Conservation (phyloP, 2,888 invertebrate genomes). For the Plagiodera versicolora region DNA sequence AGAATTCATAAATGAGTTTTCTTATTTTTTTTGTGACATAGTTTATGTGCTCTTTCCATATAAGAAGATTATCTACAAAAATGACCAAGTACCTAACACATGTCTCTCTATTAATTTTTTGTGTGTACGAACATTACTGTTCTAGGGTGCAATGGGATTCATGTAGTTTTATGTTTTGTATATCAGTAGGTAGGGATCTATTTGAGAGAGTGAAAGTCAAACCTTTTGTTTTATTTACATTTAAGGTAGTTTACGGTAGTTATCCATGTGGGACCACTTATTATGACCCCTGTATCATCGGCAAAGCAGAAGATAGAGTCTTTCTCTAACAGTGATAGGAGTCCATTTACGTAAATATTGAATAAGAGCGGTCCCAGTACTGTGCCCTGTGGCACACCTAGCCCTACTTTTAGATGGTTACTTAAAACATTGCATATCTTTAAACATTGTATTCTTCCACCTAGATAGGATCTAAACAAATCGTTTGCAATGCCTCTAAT, state of each 20-base stretch:
- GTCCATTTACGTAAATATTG: neutral
- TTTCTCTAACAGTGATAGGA: neutral
- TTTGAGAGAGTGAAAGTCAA: neutral
- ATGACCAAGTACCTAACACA: neutral
- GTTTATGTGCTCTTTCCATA: neutral
- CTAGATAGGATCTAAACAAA: neutral
- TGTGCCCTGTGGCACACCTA: neutral
- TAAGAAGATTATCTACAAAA: neutral
- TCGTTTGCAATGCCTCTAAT: neutral
- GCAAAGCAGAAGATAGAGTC: neutral
- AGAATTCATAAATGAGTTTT: neutral
- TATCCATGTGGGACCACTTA: neutral
- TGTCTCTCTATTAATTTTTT: neutral
- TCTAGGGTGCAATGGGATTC: neutral
- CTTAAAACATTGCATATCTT: neutral
- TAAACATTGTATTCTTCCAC: neutral
- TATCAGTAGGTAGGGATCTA: neutral
- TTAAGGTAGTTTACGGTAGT: neutral
- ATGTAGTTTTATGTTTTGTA: neutral
- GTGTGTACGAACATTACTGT: neutral
- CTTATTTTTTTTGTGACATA: neutral
- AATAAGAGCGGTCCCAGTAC: neutral
- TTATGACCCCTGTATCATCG: neutral
- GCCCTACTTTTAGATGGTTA: neutral
- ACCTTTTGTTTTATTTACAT: neutral